Conservation (phyloP, 2,113 vertebrate genomes). For the Ptychochromis oligacanthus region DNA sequence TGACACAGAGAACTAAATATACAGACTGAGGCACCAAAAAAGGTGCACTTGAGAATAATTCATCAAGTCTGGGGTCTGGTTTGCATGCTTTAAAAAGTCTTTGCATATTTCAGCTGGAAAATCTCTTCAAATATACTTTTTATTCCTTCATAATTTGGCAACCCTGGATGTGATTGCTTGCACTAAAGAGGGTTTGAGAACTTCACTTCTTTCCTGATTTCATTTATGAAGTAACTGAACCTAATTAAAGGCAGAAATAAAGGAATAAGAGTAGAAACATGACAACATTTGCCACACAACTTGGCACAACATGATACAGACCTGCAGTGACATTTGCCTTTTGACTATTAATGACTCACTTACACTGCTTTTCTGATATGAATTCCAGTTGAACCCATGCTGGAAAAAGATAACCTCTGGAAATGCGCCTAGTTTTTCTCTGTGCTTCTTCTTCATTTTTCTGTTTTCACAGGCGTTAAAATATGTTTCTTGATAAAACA, state of each 20-base stretch:
- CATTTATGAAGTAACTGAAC: background rate
- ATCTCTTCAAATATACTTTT: background rate
- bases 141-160: background rate
- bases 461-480: background rate
- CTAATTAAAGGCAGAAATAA: constrained; percentile 5
- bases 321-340: constrained; percentile 39
- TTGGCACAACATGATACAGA: constrained; percentile 59
- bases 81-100: constrained; percentile 10
- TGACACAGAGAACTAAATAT: background rate
- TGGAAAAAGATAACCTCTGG: constrained; percentile 24
- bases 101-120: constrained; percentile 3
- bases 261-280: constrained; percentile 19
- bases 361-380: constrained; percentile 41
- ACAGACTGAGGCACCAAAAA: constrained; percentile 9
- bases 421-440: background rate
- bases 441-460: background rate
- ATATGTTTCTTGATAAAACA: background rate
- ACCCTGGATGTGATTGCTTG: background rate
- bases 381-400: constrained; percentile 41
- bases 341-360: constrained; percentile 59
- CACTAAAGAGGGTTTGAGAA: background rate
- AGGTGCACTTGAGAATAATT: constrained; percentile 53
- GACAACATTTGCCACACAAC: background rate
- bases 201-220: background rate
- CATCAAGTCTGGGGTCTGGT: constrained; percentile 19